phyloP scores from a whole-genome alignment of 2,888 invertebrate species.

The Agrochola litura region DNA sequence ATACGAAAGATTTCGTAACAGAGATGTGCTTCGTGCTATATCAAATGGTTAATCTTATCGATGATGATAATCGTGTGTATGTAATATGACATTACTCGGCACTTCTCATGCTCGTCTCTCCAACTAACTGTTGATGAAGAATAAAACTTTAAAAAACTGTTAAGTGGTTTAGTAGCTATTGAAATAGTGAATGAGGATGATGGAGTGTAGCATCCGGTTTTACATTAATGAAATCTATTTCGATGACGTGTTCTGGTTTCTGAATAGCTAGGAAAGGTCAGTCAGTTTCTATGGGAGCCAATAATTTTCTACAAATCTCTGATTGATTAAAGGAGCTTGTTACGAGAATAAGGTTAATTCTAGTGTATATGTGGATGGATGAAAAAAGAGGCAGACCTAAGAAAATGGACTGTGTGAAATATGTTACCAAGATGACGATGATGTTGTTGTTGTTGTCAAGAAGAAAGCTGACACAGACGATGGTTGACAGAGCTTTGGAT shows the following conservation, averaged over 20 bases:
- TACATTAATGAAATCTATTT: slow-evolving; percentile 42
- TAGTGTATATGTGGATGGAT: neutral
- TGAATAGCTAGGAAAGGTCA: neutral
- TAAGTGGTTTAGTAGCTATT: slow-evolving; percentile 20
- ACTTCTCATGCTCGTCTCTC: slow-evolving; percentile 30
- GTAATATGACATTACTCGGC: slow-evolving; percentile 16
- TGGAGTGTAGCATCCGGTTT: slow-evolving; percentile 29
- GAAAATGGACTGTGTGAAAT: neutral
- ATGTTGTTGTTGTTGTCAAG: neutral
- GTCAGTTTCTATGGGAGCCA: neutral
- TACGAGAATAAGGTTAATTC: neutral
- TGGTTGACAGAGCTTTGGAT: neutral
- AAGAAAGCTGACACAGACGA: neutral
- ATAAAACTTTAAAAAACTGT: neutral
- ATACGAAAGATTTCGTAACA: slow-evolving; percentile 40
- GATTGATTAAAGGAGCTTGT: neutral
- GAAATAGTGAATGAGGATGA: slow-evolving; percentile 20
- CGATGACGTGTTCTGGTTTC: slow-evolving; percentile 28
- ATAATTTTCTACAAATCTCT: neutral
- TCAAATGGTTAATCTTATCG: slow-evolving; percentile 38
- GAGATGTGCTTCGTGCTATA: slow-evolving; percentile 37
- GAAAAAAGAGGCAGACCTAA: neutral
- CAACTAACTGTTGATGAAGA: neutral
- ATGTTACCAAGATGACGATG: no score
- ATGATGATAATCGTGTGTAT: slow-evolving; percentile 18